Evolutionary conservation across 2,797 vertebrate species (phyloP).

Genomic region (Lepus townsendii): DNA sequence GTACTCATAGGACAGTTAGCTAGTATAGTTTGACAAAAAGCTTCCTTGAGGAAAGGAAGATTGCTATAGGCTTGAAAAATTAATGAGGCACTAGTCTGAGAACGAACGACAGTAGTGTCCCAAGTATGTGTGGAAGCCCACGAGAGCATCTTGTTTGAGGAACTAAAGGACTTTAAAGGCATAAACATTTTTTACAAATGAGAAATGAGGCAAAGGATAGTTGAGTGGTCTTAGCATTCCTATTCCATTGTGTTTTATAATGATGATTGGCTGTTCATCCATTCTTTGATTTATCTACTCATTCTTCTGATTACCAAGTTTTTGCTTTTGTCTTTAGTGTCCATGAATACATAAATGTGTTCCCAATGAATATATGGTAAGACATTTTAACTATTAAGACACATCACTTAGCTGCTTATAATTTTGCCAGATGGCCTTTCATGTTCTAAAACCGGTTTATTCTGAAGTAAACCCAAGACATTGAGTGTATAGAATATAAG

Average conservation of each 20-base stretch:
- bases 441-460: neutral
- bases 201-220: constrained; percentile 11
- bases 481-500: neutral
- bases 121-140: neutral
- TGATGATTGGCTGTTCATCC: neutral
- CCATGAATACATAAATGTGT: constrained; percentile 31
- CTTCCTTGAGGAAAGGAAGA: constrained; percentile 1
- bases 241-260: constrained; percentile 11
- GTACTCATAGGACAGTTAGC: neutral
- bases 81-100: neutral
- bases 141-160: constrained; percentile 50
- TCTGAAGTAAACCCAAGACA: neutral
- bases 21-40: neutral
- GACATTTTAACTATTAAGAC: neutral
- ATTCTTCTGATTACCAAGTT: neutral
- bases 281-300: neutral
- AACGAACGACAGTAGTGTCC: neutral
- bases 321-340: constrained; percentile 48
- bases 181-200: constrained; percentile 21
- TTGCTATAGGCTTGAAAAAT: neutral
- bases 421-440: neutral
- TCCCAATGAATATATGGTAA: constrained; percentile 4
- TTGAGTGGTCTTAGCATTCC: neutral
- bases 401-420: neutral
- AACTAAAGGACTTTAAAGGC: constrained; percentile 21